These are phyloP conservation scores for Dryocosmus kuriphilus DNA, from an alignment of 2,888 invertebrate species.

Conservation along the genomic window DNA sequence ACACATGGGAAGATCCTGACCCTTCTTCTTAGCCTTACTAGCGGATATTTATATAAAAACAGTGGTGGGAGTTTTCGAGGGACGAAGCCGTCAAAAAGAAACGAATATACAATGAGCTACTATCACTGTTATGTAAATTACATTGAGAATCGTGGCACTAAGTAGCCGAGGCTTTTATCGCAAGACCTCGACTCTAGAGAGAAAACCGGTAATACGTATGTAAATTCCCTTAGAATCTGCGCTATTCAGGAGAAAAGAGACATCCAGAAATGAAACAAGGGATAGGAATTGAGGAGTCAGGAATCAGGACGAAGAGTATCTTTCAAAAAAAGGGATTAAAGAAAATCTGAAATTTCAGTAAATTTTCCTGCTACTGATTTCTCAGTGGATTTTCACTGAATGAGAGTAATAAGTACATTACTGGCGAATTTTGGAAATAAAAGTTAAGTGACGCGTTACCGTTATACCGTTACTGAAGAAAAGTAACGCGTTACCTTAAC, in stretches of 20 bases:
- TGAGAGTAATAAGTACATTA: no score
- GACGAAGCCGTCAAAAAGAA: slow-evolving; percentile 23
- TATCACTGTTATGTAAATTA: slow-evolving; percentile 50
- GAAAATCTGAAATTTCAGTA: background rate
- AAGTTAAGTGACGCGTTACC: no score
- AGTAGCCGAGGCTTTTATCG: slow-evolving; percentile 46
- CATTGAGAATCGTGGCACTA: slow-evolving; percentile 46
- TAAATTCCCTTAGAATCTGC: slow-evolving; percentile 45
- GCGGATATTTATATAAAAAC: slow-evolving; percentile 22
- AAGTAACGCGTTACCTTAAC: no score
- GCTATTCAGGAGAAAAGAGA: slow-evolving; percentile 9
- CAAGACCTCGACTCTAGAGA: slow-evolving; percentile 16
- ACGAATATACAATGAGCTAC: slow-evolving; percentile 28
- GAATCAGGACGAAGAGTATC: background rate
- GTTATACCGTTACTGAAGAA: no score
- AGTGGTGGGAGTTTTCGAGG: background rate
- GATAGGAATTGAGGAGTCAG: slow-evolving; percentile 15
- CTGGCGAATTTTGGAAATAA: no score
- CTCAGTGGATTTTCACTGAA: no score
- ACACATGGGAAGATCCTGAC: background rate
- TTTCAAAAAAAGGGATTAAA: background rate
- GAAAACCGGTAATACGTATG: slow-evolving; percentile 46
- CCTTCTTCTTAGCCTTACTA: background rate
- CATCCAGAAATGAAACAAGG: slow-evolving; percentile 4
- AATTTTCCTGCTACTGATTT: no score